Conservation (phyloP, 2,888 invertebrate species). For the Agrochola lota region DNA sequence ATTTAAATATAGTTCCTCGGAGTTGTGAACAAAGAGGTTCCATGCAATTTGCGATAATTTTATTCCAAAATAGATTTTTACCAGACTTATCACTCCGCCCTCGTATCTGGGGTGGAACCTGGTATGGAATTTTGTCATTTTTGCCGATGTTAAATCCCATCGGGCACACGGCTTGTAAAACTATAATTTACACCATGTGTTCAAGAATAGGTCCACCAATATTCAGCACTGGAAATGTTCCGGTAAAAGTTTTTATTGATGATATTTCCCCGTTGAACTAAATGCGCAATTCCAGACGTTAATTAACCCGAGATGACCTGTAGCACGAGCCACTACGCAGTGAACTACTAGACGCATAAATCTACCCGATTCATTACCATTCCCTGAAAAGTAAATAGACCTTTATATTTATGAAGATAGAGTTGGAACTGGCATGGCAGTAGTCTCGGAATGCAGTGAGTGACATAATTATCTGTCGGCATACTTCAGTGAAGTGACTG, state of each 20-base stretch:
- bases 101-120: neutral
- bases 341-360: conserved; percentile 42
- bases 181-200: neutral
- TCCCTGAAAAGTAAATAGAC: neutral
- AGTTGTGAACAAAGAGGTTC: too few relatives aligned
- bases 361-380: conserved; percentile 15
- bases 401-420: accelerated
- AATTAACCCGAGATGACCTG: conserved; percentile 58
- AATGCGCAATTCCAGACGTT: conserved; percentile 43
- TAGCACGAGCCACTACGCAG: conserved; percentile 60
- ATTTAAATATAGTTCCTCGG: too few relatives aligned
- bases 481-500: conserved; percentile 8
- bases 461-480: too few relatives aligned
- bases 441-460: conserved; percentile 20
- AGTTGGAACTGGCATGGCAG: conserved; percentile 1
- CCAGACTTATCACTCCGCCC: too few relatives aligned
- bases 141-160: neutral
- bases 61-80: too few relatives aligned
- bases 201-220: neutral
- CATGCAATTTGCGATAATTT: too few relatives aligned
- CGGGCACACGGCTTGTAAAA: neutral
- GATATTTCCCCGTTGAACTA: neutral
- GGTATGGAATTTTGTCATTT: neutral
- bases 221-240: neutral
- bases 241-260: neutral